A percentile compares a stretch with the other conserved stretches of the same genome.
phyloP scores from a whole-genome alignment of 2,797 vertebrate species.

The Chaetophractus vellerosus region DNA sequence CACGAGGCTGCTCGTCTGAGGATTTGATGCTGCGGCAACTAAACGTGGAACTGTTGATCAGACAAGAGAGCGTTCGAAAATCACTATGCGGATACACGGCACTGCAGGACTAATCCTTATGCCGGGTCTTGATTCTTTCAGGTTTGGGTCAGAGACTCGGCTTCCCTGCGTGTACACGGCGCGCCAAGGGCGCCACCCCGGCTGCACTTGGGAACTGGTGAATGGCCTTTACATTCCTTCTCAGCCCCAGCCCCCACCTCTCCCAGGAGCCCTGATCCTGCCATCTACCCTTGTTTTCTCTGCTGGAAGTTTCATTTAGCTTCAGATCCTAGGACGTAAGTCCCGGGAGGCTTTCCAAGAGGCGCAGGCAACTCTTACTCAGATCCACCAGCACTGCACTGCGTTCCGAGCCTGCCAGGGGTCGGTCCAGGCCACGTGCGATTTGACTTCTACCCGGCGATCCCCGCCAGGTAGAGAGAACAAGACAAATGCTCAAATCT shows the following conservation, averaged over 20 bases:
- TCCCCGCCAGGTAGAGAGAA: background rate
- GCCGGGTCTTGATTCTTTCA: background rate
- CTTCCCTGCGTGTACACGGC: background rate
- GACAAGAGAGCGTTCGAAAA: background rate
- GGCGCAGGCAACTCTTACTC: background rate
- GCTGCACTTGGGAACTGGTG: background rate
- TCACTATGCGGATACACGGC: background rate
- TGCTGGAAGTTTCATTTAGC: background rate
- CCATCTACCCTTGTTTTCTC: background rate
- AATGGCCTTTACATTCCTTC: background rate
- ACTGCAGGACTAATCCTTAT: background rate
- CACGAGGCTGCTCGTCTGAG: accelerated
- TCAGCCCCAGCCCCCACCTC: background rate
- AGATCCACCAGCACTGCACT: background rate
- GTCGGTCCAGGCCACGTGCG: background rate
- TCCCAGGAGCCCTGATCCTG: background rate
- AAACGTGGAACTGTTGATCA: background rate
- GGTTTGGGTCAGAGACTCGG: background rate
- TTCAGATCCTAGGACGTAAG: background rate
- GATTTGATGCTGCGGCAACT: background rate
- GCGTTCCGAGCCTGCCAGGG: background rate
- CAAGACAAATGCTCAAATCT: background rate
- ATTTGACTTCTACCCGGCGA: background rate
- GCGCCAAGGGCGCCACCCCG: accelerated
- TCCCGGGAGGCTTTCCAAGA: constrained; percentile 27